phyloP scores from a whole-genome alignment of 2,113 vertebrate species.

The Crotophaga sulcirostris region DNA sequence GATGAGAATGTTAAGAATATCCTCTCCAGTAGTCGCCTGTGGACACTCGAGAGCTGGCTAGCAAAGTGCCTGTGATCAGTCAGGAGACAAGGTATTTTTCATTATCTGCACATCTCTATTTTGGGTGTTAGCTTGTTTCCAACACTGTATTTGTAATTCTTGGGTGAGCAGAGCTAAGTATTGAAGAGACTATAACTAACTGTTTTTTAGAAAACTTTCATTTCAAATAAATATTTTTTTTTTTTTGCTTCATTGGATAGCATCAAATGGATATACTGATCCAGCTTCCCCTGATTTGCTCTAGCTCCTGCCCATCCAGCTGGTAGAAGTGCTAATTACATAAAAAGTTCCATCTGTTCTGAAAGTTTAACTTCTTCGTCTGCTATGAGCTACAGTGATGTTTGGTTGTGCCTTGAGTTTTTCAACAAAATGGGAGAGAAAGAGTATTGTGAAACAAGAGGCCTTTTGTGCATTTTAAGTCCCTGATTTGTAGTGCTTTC shows the following conservation, averaged over 20 bases:
- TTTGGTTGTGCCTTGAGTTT: background rate
- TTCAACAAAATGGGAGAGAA: background rate
- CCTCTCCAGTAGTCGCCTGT: background rate
- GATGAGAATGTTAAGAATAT: constrained; percentile 61
- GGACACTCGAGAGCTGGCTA: constrained; percentile 26
- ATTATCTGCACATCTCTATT: background rate
- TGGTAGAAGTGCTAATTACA: background rate
- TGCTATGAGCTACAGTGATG: background rate
- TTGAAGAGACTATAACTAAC: background rate
- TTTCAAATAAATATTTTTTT: background rate
- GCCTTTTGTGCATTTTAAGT: background rate
- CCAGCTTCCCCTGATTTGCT: background rate
- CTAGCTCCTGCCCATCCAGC: background rate
- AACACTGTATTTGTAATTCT: background rate
- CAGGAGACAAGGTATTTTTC: background rate
- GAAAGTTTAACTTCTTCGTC: background rate
- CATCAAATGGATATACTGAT: background rate
- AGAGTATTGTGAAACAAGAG: background rate
- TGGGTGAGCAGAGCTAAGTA: background rate
- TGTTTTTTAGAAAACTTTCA: background rate
- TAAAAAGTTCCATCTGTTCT: background rate
- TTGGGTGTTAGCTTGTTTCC: background rate
- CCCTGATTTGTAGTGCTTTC: background rate
- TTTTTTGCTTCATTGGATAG: background rate
- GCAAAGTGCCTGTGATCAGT: constrained; percentile 5